Conservation (phyloP, 2,888 invertebrate genomes). For the Leptura quadrifasciata region DNA sequence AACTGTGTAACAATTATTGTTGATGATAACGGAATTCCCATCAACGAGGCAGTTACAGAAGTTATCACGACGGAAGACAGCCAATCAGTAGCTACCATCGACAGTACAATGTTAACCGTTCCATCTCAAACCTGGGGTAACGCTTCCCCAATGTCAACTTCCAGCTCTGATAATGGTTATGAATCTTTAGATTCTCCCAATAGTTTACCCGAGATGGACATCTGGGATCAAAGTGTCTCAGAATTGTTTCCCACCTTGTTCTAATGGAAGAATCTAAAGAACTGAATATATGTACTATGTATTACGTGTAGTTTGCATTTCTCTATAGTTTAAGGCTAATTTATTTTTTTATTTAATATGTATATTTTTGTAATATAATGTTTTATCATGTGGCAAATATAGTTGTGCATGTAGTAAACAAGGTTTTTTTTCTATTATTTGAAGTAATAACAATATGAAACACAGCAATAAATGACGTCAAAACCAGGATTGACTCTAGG, state of each 20-base stretch:
- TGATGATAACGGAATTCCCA: slow-evolving; percentile 77
- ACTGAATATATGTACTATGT: slow-evolving; percentile 15
- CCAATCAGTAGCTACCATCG: slow-evolving; percentile 42
- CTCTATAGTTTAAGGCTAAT: slow-evolving; percentile 38
- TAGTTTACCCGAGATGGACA: slow-evolving; percentile 74
- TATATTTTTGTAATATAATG: slow-evolving; percentile 32
- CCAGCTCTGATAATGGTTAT: slow-evolving; percentile 79
- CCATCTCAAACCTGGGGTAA: slow-evolving; percentile 47
- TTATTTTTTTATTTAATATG: slow-evolving; percentile 44
- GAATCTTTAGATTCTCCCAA: slow-evolving; percentile 80
- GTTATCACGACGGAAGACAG: slow-evolving; percentile 14
- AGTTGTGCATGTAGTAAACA: slow-evolving; percentile 43
- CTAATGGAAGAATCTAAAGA: slow-evolving; percentile 69
- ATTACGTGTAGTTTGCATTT: slow-evolving; percentile 15
- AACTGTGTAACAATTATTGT: slow-evolving; percentile 85
- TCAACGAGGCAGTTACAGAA: slow-evolving; percentile 56
- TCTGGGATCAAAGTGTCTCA: slow-evolving; percentile 84
- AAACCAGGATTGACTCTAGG: too few species aligned
- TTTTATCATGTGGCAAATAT: slow-evolving; percentile 42
- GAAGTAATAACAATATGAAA: too few species aligned
- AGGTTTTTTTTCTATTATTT: neutral
- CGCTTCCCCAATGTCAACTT: slow-evolving; percentile 60
- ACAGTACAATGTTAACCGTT: slow-evolving; percentile 45
- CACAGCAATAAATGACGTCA: too few species aligned
- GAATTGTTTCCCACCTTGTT: slow-evolving; percentile 86